phyloP scores from a whole-genome alignment of 1,140 invertebrate species.

The Mycetomoellerius zeteki region DNA sequence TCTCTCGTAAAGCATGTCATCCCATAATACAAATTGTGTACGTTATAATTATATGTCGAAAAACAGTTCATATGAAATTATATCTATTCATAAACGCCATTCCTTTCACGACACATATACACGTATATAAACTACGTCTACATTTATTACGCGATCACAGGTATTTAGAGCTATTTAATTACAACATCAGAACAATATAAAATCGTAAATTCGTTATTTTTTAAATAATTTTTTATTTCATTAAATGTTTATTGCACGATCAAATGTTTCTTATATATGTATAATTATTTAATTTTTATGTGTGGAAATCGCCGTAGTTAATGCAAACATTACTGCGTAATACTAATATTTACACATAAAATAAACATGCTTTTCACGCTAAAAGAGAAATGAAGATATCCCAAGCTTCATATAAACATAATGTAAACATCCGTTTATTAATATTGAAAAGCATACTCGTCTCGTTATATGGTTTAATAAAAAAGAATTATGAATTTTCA shows the following conservation, averaged over 20 bases:
- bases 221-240: too few relatives aligned
- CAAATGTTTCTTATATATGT: background rate
- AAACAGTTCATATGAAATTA: conserved; percentile 19
- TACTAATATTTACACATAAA: conserved; percentile 17
- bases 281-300: conserved; percentile 31
- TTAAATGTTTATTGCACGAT: conserved; percentile 18
- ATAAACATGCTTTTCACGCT: conserved; percentile 11
- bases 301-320: background rate
- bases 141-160: background rate
- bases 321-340: background rate
- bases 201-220: conserved; percentile 9
- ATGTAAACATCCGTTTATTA: background rate
- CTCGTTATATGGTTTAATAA: background rate
- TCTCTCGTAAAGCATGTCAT: background rate
- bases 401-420: background rate
- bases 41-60: conserved; percentile 36
- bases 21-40: conserved; percentile 7
- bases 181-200: background rate
- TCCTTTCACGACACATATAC: too few relatives aligned
- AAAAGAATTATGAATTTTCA: background rate
- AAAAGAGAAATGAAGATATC: conserved; percentile 12
- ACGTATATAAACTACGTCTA: background rate
- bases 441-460: background rate
- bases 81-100: background rate
- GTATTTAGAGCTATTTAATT: conserved; percentile 2